Evolutionary conservation across 1,140 invertebrate species (phyloP).

Genomic region (Euura lappo): DNA sequence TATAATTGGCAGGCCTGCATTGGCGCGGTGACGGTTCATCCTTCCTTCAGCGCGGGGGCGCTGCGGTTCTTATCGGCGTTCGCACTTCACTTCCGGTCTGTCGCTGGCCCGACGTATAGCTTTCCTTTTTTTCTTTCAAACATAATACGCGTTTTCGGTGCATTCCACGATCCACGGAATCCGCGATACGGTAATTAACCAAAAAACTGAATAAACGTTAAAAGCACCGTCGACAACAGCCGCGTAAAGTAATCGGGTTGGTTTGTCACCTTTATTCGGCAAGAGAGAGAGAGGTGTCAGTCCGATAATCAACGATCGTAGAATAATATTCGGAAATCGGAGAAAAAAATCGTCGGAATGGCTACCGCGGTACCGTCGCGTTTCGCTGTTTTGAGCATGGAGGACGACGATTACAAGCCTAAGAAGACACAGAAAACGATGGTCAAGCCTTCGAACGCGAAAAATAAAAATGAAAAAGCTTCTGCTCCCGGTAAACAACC

Average conservation of each 20-base stretch:
- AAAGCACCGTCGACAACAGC: no score
- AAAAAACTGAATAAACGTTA: no score
- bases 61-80: constrained; percentile 2
- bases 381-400: constrained; percentile 61
- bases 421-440: constrained; percentile 46
- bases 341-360: constrained; percentile 38
- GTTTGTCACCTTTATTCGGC: no score
- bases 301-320: not conserved
- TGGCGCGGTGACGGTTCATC: not conserved
- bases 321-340: not conserved
- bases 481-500: constrained; percentile 34
- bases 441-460: constrained; percentile 36
- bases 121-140: constrained; percentile 4
- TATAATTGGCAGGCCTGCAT: not conserved
- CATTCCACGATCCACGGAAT: not conserved
- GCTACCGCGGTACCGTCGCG: constrained; percentile 60
- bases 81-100: constrained; percentile 4
- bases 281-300: no score
- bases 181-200: no score
- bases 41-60: not conserved
- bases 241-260: no score
- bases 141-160: not conserved
- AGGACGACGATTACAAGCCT: constrained; percentile 59
- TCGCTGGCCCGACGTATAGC: not conserved
- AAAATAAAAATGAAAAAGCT: constrained; percentile 43